phyloP scores from a whole-genome alignment of 2,888 invertebrate genomes.

The Metopia argyrocephala region DNA sequence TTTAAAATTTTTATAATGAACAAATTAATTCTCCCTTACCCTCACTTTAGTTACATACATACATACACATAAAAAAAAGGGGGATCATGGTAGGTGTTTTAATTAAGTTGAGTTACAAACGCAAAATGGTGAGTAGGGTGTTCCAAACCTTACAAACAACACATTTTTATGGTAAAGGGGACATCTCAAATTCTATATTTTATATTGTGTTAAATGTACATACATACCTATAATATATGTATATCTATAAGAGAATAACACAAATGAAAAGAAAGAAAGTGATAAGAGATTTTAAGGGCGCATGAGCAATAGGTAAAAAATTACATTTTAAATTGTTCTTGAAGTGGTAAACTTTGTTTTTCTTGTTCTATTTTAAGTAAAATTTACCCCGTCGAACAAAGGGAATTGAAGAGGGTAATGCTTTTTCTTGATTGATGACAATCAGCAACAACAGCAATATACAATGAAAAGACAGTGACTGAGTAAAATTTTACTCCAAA shows the following conservation, averaged over 20 bases:
- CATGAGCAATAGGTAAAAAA: conserved; percentile 52
- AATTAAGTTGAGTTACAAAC: neutral
- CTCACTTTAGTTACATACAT: neutral
- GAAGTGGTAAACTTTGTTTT: conserved; percentile 56
- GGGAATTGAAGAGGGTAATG: conserved; percentile 48
- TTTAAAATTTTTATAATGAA: conserved; percentile 47
- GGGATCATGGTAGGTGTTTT: conserved; percentile 55
- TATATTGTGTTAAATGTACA: conserved; percentile 3
- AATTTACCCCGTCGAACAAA: conserved; percentile 7
- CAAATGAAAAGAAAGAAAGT: conserved; percentile 4
- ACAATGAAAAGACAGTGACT: conserved; percentile 1
- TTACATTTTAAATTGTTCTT: conserved; percentile 26
- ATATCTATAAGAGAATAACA: neutral
- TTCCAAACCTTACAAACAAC: conserved; percentile 11
- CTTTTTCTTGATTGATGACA: conserved; percentile 46
- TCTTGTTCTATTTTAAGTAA: conserved; percentile 1
- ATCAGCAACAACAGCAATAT: conserved; percentile 11
- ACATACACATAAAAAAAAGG: conserved; percentile 14
- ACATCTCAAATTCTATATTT: conserved; percentile 31
- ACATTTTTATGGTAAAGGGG: conserved; percentile 15
- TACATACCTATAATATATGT: conserved; percentile 12
- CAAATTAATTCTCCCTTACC: neutral
- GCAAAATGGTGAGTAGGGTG: conserved; percentile 18
- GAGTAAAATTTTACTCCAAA: neutral
- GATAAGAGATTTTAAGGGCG: conserved; percentile 50